phyloP scores from a whole-genome alignment of 1,140 invertebrate genomes.

The Diorhabda elongata region DNA sequence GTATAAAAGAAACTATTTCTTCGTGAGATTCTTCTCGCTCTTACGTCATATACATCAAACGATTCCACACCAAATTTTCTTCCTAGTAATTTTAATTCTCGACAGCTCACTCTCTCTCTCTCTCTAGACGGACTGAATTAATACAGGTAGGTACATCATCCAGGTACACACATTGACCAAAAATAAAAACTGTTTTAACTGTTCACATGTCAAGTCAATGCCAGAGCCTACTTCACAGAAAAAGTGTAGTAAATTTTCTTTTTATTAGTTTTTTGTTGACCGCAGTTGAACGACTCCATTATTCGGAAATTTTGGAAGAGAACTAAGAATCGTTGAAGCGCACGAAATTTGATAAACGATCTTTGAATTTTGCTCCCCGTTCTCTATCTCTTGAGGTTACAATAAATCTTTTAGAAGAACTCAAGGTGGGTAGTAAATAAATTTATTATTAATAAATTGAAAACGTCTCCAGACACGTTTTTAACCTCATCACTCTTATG shows the following conservation, averaged over 20 bases:
- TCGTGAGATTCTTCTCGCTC: too few relatives aligned
- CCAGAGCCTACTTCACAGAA: slow-evolving; percentile 26
- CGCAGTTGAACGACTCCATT: slow-evolving; percentile 24
- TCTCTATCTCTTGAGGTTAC: slow-evolving; percentile 4
- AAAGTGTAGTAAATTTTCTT: slow-evolving; percentile 28
- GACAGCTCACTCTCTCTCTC: too few relatives aligned
- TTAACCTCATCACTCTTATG: too few relatives aligned
- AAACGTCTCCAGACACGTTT: too few relatives aligned
- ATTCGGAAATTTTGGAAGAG: slow-evolving; percentile 26
- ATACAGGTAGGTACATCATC: not conserved
- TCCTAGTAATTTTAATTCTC: too few relatives aligned
- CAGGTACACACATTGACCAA: slow-evolving; percentile 17
- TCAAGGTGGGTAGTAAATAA: too few relatives aligned
- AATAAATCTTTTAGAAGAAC: not conserved
- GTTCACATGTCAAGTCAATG: slow-evolving; percentile 21
- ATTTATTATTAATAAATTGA: too few relatives aligned
- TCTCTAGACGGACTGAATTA: not conserved
- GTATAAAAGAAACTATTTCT: too few relatives aligned
- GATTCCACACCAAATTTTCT: too few relatives aligned
- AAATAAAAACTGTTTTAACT: slow-evolving; percentile 1
- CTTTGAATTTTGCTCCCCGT: slow-evolving; percentile 1
- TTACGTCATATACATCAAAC: too few relatives aligned
- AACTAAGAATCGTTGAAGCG: slow-evolving; percentile 21
- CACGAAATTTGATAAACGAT: slow-evolving; percentile 29
- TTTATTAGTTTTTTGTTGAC: slow-evolving; percentile 23